A percentile compares a stretch with the other conserved stretches of the same genome.
Evolutionary conservation across 2,888 invertebrate genomes (phyloP).

Genomic region (Fragum whitleyi): DNA sequence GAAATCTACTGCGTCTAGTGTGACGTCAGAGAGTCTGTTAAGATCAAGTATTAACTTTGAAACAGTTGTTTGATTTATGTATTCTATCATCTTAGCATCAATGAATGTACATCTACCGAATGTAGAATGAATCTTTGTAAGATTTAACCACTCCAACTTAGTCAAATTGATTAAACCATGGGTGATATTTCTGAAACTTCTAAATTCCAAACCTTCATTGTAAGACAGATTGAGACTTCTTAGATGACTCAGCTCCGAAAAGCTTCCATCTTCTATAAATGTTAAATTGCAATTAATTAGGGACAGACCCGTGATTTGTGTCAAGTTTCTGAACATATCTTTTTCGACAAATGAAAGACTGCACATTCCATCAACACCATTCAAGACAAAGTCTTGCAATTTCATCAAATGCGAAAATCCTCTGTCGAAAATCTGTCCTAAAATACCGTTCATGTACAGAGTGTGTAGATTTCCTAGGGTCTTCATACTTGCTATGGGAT

Average conservation of each 20-base stretch:
- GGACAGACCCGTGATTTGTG: background rate
- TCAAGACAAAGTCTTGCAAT: background rate
- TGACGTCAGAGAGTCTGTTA: background rate
- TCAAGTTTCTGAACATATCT: background rate
- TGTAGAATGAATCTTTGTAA: background rate
- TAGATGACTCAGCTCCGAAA: background rate
- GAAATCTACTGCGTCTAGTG: background rate
- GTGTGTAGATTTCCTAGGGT: background rate
- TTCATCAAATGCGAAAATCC: background rate
- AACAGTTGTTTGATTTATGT: conserved; percentile 1
- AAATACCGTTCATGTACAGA: background rate
- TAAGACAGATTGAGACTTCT: conserved; percentile 10
- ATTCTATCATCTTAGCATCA: background rate
- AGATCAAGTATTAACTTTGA: conserved; percentile 1
- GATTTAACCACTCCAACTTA: background rate
- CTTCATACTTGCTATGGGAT: background rate
- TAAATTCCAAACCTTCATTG: background rate
- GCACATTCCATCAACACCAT: background rate
- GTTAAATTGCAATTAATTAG: background rate
- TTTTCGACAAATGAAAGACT: background rate
- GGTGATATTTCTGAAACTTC: background rate
- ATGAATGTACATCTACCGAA: conserved; percentile 8
- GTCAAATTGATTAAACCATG: background rate
- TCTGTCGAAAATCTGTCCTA: background rate
- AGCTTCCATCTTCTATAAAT: conserved; percentile 13